Evolutionary conservation across 2,797 vertebrate species (phyloP), one percentile per base, ranked within the genome.

Genomic region (Clarias platycephalus): DNA sequence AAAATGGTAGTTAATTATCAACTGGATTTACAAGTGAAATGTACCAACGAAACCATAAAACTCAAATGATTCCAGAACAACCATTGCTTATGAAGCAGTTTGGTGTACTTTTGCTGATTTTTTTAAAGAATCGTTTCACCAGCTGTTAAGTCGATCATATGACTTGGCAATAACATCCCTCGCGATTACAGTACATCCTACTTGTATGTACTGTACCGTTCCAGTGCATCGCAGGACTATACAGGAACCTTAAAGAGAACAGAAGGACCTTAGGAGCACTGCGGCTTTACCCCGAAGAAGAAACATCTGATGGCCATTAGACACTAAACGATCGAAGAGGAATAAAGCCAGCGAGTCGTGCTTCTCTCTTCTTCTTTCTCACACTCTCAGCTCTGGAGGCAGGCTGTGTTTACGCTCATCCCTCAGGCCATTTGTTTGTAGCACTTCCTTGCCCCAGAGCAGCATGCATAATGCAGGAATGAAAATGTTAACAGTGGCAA

Each of bases 401-500:
- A 87, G 84, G 57, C 88, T 89, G 92, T 94, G 94, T 95, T 94
- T 94, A 95, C 91, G 91, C 91, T 88, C 88, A 91, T 92, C 93
- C 94, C 93, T 90, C 90, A 91, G 93, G 94, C 93, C 94, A 94
- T 95, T 95, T 95, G 94, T 95, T 95, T 95, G 94, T 93, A 90
- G 93, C 94, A 93, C 90, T 94, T 94, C 93, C 92, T 93, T 93
- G 93, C 92, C 94, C 93, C 93, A 91, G 92, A 94, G 94, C 93
- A 91, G 91, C 93, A 95, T 95, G 93, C 93, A 95, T 95, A 93
- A 95, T 95, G 93, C 94, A 94, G 90, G 93, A 92, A 94, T 93
- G 94, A 95, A 96, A 96, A 96, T 95, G 95, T 96, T 96, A 95
- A 95, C 94, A 94, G 94, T 94, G 93, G 94, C 95, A 95, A 95